phyloP scores from a whole-genome alignment of 2,888 invertebrate species.

The Cyaniris semiargus region DNA sequence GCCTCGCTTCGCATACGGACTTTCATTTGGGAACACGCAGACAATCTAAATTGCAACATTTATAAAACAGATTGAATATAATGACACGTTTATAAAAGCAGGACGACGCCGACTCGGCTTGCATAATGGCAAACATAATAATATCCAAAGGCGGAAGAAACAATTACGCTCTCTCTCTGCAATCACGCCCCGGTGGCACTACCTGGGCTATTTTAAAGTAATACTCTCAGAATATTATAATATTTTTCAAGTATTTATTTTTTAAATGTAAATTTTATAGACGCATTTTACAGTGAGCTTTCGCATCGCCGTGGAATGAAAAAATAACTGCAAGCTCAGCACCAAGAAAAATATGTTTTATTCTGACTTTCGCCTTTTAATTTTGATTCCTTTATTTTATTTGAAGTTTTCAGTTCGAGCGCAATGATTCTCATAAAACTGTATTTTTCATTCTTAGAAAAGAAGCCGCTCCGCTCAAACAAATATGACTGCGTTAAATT shows the following conservation, averaged over 20 bases:
- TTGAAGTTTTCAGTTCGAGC: neutral
- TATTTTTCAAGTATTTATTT: conserved; percentile 22
- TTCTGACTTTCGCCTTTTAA: neutral
- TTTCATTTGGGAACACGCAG: conserved; percentile 29
- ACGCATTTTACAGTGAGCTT: neutral
- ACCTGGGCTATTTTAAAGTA: conserved; percentile 34
- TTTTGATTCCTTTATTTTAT: neutral
- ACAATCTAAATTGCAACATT: conserved; percentile 36
- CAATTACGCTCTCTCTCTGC: conserved; percentile 65
- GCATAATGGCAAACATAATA: conserved; percentile 34
- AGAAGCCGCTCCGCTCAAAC: neutral
- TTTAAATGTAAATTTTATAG: conserved; percentile 17
- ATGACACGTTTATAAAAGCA: conserved; percentile 30
- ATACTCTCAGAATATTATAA: conserved; percentile 33
- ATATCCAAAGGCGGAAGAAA: conserved; percentile 62
- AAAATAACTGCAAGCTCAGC: neutral
- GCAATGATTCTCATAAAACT: neutral
- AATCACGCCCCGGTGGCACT: conserved; percentile 45
- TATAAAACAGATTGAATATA: conserved; percentile 31
- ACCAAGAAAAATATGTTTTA: neutral
- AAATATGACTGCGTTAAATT: neutral
- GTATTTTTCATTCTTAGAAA: neutral
- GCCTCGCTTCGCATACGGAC: conserved; percentile 31
- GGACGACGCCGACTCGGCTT: conserved; percentile 13
- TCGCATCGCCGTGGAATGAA: neutral